A percentile compares a stretch with the other conserved stretches of the same genome.
phyloP scores from a whole-genome alignment of 2,113 vertebrate genomes.

The Chelonoidis abingdonii region DNA sequence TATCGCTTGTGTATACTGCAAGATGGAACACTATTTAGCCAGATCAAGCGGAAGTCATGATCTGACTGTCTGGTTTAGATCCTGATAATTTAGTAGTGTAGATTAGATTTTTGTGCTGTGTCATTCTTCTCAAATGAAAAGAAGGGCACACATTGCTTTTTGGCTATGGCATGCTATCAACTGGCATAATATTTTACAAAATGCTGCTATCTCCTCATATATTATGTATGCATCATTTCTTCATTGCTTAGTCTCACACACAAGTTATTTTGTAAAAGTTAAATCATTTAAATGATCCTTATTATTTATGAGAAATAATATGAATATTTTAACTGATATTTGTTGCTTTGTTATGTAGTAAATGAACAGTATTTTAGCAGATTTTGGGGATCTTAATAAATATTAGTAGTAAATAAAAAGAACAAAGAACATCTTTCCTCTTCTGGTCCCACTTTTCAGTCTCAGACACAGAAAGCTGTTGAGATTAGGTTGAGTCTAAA shows the following conservation, averaged over 20 bases:
- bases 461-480: not conserved
- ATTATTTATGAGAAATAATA: not conserved
- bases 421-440: not conserved
- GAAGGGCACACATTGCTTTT: not conserved
- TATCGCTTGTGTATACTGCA: not conserved
- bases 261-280: not conserved
- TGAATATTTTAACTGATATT: not conserved
- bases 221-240: not conserved
- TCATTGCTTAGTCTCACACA: not conserved
- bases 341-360: not conserved
- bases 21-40: not conserved
- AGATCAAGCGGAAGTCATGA: not conserved
- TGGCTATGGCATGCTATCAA: not conserved
- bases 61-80: not conserved
- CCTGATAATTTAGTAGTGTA: not conserved
- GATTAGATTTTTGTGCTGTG: not conserved
- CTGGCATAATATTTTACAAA: not conserved
- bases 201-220: not conserved
- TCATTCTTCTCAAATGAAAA: not conserved
- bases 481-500: not conserved
- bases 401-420: not conserved
- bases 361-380: not conserved
- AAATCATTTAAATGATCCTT: not conserved
- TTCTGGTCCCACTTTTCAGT: not conserved
- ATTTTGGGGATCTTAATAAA: not conserved